Evolutionary conservation across 2,888 invertebrate species (phyloP).

Genomic region (Epistrophe grossulariae): DNA sequence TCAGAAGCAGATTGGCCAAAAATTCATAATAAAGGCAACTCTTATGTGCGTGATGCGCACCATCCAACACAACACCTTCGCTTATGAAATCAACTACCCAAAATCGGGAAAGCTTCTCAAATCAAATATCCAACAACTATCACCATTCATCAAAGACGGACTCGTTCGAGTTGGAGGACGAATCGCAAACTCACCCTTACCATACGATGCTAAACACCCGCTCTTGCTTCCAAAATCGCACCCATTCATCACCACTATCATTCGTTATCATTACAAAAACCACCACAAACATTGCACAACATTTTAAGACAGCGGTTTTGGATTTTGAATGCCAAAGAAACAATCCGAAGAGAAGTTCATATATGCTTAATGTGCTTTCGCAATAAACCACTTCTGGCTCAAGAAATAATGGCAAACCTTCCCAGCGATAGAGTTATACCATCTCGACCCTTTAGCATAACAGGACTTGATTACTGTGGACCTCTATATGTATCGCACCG

Average conservation of each 20-base stretch:
- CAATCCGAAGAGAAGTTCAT: conserved; percentile 19
- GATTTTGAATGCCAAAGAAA: conserved; percentile 21
- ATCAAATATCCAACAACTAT: conserved; percentile 8
- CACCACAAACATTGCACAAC: conserved; percentile 25
- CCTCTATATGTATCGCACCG: conserved; percentile 31
- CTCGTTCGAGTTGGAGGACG: conserved; percentile 25
- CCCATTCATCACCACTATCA: conserved; percentile 14
- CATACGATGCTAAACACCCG: conserved; percentile 30
- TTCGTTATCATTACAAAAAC: conserved; percentile 7
- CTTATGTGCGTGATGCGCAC: background rate
- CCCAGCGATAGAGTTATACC: conserved; percentile 15
- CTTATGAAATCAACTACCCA: background rate
- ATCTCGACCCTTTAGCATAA: conserved; percentile 5
- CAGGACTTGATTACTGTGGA: conserved; percentile 37
- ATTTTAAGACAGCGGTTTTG: conserved; percentile 28
- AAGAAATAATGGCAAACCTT: conserved; percentile 28
- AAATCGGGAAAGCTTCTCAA: background rate
- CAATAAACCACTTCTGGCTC: conserved; percentile 13
- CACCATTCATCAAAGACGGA: conserved; percentile 28
- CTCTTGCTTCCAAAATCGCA: conserved; percentile 27
- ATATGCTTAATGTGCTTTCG: conserved; percentile 34
- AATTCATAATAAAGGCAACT: background rate
- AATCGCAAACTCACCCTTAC: background rate
- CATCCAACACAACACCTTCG: conserved; percentile 21
- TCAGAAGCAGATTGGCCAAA: background rate